phyloP scores from a whole-genome alignment of 2,888 invertebrate species.

The Hirtodrosophila trivittata region DNA sequence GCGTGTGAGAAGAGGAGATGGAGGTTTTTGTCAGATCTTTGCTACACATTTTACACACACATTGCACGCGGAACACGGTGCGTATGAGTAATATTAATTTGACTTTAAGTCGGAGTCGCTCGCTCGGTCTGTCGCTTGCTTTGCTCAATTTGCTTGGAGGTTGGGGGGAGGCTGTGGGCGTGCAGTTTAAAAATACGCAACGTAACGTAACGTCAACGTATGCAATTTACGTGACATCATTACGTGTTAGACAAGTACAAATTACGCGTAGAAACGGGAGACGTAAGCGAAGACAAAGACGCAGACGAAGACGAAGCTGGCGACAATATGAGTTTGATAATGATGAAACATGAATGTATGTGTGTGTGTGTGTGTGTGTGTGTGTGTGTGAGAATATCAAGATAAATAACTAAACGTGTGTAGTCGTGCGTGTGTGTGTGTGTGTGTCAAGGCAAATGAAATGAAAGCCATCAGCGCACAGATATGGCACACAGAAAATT shows the following conservation, averaged over 20 bases:
- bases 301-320: slow-evolving; percentile 50
- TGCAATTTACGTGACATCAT: slow-evolving; percentile 82
- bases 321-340: slow-evolving; percentile 79
- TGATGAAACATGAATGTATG: slow-evolving; percentile 71
- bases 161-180: slow-evolving; percentile 15
- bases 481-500: slow-evolving; percentile 64
- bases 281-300: slow-evolving; percentile 13
- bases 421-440: slow-evolving; percentile 17
- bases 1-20: slow-evolving; percentile 13
- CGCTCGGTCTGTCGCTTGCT: slow-evolving; percentile 14
- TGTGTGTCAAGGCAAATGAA: slow-evolving; percentile 62
- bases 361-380: slow-evolving; percentile 26
- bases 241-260: slow-evolving; percentile 81
- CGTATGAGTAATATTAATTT: slow-evolving; percentile 77
- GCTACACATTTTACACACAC: slow-evolving; percentile 10
- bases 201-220: slow-evolving; percentile 71
- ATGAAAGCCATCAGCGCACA: slow-evolving; percentile 71
- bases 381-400: slow-evolving; percentile 56
- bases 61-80: slow-evolving; percentile 35
- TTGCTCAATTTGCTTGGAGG: slow-evolving; percentile 49
- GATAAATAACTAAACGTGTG: slow-evolving; percentile 67
- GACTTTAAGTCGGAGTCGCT: slow-evolving; percentile 64
- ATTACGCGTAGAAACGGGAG: slow-evolving; percentile 63
- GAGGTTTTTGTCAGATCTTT: slow-evolving; percentile 25
- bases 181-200: slow-evolving; percentile 60